Percentiles rank a stretch among this genome's conserved stretches.
Evolutionary conservation across 2,113 vertebrate genomes (phyloP).

Genomic region (Fregetta grallaria): DNA sequence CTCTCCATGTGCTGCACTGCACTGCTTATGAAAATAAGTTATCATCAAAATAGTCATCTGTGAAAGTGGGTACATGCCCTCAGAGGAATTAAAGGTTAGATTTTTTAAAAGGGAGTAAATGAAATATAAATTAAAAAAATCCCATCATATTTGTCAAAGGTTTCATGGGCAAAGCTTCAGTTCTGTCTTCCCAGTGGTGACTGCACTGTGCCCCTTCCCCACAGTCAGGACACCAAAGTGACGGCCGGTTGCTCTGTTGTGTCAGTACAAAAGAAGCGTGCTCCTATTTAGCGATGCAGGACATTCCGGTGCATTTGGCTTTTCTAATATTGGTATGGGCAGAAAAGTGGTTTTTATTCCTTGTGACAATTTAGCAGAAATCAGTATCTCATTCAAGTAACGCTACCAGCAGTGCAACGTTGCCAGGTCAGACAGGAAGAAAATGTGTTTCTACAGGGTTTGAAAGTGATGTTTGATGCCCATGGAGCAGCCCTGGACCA

Average conservation of each 20-base stretch:
- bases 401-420: accelerated
- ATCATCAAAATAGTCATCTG: background rate
- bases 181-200: background rate
- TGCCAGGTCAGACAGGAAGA: background rate
- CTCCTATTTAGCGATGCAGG: background rate
- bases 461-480: background rate
- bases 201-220: background rate
- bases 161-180: background rate
- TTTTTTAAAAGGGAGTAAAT: background rate
- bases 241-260: background rate
- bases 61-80: background rate
- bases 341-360: background rate
- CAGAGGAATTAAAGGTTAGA: background rate
- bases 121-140: too few species aligned
- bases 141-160: background rate
- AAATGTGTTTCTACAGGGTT: background rate
- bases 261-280: background rate
- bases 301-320: background rate
- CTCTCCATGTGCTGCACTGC: background rate
- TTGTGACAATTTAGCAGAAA: background rate
- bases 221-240: background rate
- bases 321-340: background rate
- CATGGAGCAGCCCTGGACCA: background rate
- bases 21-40: background rate
- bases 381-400: background rate